Percentiles rank a stretch among this genome's conserved stretches.
These are phyloP conservation scores for Planiliza haematocheilus DNA, from an alignment of 2,113 vertebrate genomes.

Conservation along the genomic window DNA sequence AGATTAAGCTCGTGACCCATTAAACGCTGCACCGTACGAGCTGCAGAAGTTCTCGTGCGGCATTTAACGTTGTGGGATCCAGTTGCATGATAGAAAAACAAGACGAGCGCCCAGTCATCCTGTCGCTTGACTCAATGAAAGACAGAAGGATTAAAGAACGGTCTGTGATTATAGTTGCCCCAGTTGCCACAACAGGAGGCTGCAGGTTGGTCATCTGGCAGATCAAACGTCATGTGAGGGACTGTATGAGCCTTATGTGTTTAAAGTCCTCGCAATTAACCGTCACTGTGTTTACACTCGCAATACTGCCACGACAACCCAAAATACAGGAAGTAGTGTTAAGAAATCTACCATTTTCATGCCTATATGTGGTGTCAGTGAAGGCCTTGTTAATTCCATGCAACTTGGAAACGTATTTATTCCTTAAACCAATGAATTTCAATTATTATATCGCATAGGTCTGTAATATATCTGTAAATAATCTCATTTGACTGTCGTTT, in stretches of 20 bases:
- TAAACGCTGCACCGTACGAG: not conserved
- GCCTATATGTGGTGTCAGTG: constrained; percentile 1
- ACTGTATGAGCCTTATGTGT: constrained; percentile 13
- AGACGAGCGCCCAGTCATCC: too few relatives aligned
- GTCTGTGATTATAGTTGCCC: constrained; percentile 32
- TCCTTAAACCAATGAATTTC: too few relatives aligned
- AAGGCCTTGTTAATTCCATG: not conserved
- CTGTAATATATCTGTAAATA: too few relatives aligned
- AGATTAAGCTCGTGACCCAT: constrained; percentile 35
- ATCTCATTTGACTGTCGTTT: too few relatives aligned
- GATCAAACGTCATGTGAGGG: not conserved
- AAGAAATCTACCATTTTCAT: not conserved
- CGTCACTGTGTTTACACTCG: constrained; percentile 46
- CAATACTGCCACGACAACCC: constrained; percentile 40
- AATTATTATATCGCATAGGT: too few relatives aligned
- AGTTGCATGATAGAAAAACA: not conserved
- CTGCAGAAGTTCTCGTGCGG: not conserved
- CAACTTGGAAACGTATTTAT: not conserved
- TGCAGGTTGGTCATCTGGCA: constrained; percentile 25
- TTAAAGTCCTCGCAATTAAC: constrained; percentile 34
- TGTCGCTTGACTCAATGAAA: not conserved
- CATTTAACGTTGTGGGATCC: not conserved
- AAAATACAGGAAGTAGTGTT: constrained; percentile 21
- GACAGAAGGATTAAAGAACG: constrained; percentile 7
- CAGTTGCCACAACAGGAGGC: constrained; percentile 1